Base-by-base conservation (phyloP, 2,888 invertebrate genomes). In the Encarsia formosa region DNA sequence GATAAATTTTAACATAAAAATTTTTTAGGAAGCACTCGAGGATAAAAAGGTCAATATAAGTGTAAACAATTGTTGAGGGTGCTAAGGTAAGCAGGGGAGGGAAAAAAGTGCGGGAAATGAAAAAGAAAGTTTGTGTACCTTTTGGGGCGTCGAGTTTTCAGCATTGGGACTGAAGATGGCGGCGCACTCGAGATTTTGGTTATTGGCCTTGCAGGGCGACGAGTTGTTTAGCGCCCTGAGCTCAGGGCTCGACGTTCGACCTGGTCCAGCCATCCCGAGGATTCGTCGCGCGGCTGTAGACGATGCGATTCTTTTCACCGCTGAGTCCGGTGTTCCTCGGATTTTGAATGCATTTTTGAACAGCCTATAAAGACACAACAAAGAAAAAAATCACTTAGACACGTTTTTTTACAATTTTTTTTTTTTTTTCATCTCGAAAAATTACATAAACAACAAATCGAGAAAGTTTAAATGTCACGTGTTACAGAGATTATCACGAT, bases 311-410 rank as follows among this genome's bases (percentile, higher is more conserved):
- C 60, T 51, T 52, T 63, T 65, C 56, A 67, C 56, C 49, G 61
- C 16, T n/a, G 47, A 45, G 49, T 71, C 71, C 20, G 72, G 70
- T 20, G 71, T 71, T 16, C 57, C 61, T 58, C 62, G 66, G 52
- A 71, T 68, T 56, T 66, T 69, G 52, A 73, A 71, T 15, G 63
- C 68, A 70, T 70, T 67, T 62, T 69, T 65, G 58, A 73, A 73
- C 19, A 73, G 65, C 38, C 72, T 72, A 64, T 4, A 54, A 53
- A 11, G 11, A 46, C 49, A 42, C 40, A 39, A 40, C 1, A 32
- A 48, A n/a, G n/a, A 19, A 44, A 52, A 8, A 26, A 35, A 38
- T 15, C 22, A n/a, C 2, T 49, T 41, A 54, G 40, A 20, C 35
- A 35, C 34, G 2, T 3, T 4, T 2, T n/a, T n/a, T n/a, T n/a